Evolutionary conservation across 2,113 vertebrate genomes (phyloP).

Genomic region (Phocoena phocoena): DNA sequence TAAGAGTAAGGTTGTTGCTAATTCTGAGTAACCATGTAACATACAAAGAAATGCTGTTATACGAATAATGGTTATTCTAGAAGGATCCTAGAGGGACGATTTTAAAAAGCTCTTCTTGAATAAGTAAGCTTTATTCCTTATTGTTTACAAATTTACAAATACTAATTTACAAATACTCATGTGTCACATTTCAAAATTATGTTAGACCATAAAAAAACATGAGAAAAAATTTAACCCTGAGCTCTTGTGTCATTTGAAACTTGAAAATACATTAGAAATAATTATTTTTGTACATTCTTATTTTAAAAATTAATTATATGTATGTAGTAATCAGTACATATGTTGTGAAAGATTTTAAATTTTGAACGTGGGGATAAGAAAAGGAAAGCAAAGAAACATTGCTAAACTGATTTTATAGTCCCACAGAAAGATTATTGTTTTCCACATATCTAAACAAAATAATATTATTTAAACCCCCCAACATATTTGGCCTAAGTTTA

Average conservation of each 20-base stretch:
- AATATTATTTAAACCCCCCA: background rate
- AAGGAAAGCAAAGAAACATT: background rate
- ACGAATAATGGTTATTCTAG: background rate
- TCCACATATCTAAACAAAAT: background rate
- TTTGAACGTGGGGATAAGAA: background rate
- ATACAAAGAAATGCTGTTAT: background rate
- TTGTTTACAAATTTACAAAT: background rate
- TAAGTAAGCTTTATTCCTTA: background rate
- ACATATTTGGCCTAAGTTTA: background rate
- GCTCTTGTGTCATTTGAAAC: background rate
- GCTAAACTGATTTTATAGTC: background rate
- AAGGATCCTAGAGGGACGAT: background rate
- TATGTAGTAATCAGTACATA: background rate
- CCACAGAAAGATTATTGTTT: background rate
- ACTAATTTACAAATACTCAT: background rate
- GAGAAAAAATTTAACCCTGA: background rate
- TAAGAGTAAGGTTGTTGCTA: background rate
- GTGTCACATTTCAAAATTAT: background rate
- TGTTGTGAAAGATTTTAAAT: slow-evolving; percentile 19
- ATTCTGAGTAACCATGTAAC: slow-evolving; percentile 13
- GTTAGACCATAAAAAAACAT: background rate
- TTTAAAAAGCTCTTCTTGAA: background rate
- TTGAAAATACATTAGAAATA: background rate
- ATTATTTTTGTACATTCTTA: slow-evolving; percentile 17
- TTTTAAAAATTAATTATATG: background rate